Evolutionary conservation across 2,113 vertebrate genomes (phyloP).

Genomic region (Apistogramma diplotaenia): DNA sequence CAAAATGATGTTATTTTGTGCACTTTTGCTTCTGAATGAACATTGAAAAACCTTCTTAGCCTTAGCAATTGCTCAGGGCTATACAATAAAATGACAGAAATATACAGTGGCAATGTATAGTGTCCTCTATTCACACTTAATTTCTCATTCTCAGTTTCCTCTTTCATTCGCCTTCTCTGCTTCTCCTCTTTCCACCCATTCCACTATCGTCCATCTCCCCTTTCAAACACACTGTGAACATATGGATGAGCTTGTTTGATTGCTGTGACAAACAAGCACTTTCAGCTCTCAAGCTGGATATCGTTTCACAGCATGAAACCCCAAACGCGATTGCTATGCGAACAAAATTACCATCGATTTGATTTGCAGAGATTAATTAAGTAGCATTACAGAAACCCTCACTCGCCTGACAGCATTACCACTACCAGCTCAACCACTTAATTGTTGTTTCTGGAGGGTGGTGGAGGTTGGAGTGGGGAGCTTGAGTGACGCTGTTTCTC

Average conservation of each 20-base stretch:
- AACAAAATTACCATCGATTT: slow-evolving; percentile 70
- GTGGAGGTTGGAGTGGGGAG: background rate
- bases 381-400: slow-evolving; percentile 54
- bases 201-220: background rate
- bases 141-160: background rate
- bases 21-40: background rate
- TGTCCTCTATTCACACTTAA: background rate
- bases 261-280: slow-evolving; percentile 29
- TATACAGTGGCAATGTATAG: background rate
- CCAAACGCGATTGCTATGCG: slow-evolving; percentile 50
- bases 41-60: background rate
- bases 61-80: background rate
- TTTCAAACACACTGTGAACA: slow-evolving; percentile 15
- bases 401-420: slow-evolving; percentile 55
- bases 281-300: slow-evolving; percentile 36
- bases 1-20: background rate
- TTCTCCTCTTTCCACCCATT: background rate
- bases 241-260: slow-evolving; percentile 29
- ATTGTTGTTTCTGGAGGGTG: slow-evolving; percentile 59
- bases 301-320: slow-evolving; percentile 30
- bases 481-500: slow-evolving; percentile 55
- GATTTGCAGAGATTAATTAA: slow-evolving; percentile 77
- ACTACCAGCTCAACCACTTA: slow-evolving; percentile 49
- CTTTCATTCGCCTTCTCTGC: background rate
- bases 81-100: background rate